Evolutionary conservation across 2,113 vertebrate genomes (phyloP).

Genomic region (Aplodontia rufa): DNA sequence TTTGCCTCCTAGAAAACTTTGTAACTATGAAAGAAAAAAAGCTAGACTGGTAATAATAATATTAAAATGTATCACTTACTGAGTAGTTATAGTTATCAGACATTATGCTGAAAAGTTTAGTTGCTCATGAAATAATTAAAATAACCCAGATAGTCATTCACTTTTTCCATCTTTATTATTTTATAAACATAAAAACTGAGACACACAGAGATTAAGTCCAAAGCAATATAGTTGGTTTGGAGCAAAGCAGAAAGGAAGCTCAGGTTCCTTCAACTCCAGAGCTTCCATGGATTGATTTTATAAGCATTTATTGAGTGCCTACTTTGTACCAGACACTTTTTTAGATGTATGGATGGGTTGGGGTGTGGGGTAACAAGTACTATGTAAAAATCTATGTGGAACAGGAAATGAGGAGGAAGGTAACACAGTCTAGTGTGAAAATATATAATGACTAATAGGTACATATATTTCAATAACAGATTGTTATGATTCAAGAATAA

Average conservation of each 20-base stretch:
- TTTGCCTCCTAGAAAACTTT: background rate
- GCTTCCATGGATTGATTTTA: background rate
- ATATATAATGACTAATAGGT: background rate
- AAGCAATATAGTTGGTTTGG: background rate
- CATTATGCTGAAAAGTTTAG: background rate
- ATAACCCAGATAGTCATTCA: background rate
- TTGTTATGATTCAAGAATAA: background rate
- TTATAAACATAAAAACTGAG: background rate
- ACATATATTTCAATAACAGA: background rate
- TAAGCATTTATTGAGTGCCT: background rate
- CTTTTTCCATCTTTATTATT: background rate
- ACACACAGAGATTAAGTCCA: background rate
- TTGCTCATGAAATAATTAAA: slow-evolving; percentile 6
- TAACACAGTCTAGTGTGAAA: background rate
- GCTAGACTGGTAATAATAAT: background rate
- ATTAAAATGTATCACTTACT: background rate
- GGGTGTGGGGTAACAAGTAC: too few relatives aligned
- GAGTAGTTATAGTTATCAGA: background rate
- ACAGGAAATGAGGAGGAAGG: background rate
- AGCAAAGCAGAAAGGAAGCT: background rate
- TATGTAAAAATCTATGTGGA: background rate
- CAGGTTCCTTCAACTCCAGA: background rate
- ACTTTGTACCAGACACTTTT: background rate
- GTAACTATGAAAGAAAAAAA: background rate
- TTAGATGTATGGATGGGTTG: background rate